Evolutionary conservation across 2,888 invertebrate genomes (phyloP).

Genomic region (Lymantria monacha): DNA sequence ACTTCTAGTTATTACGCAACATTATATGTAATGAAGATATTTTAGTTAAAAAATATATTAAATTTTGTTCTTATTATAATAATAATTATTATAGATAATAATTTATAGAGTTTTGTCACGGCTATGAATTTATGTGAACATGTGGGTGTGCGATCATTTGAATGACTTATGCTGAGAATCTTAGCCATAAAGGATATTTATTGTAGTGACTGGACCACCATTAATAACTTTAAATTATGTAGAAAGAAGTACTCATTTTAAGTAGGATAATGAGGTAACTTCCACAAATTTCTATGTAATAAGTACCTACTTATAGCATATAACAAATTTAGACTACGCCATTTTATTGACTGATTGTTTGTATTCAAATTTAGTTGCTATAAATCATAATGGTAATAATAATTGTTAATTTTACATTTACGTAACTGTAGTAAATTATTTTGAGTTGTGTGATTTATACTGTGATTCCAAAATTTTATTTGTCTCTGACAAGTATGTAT

Average conservation of each 20-base stretch:
- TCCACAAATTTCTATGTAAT: constrained; percentile 7
- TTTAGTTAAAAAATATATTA: too few species aligned
- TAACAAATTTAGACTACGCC: constrained; percentile 31
- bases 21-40: too few species aligned
- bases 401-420: constrained; percentile 22
- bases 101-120: background rate
- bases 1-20: too few species aligned
- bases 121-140: constrained; percentile 21
- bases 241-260: background rate
- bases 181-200: constrained; percentile 43
- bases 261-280: background rate
- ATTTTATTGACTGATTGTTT: constrained; percentile 53
- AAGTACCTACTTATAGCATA: background rate
- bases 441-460: constrained; percentile 45
- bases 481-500: constrained; percentile 27
- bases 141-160: background rate
- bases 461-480: constrained; percentile 40
- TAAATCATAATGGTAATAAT: constrained; percentile 18
- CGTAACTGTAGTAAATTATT: constrained; percentile 41
- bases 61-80: too few species aligned
- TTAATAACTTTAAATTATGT: constrained; percentile 1
- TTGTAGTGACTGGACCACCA: constrained; percentile 22
- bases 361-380: constrained; percentile 28
- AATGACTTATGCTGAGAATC: constrained; percentile 7
- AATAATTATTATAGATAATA: too few species aligned